Conservation (phyloP, 53 echinoderm and acorn worm species). For the Zoroaster sp. region DNA sequence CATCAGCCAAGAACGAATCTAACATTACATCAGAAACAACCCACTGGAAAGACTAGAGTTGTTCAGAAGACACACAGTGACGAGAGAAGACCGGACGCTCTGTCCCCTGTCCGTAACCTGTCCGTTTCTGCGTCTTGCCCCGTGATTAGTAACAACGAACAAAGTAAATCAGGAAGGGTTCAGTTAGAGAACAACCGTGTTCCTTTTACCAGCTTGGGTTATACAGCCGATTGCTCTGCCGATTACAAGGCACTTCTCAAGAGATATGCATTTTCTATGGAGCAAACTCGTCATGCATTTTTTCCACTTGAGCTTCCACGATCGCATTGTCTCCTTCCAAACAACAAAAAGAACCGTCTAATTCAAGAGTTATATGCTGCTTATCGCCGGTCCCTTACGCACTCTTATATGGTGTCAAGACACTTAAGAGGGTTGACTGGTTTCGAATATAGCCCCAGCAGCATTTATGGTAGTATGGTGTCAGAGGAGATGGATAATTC, state of each 20-base stretch:
- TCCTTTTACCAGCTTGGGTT: neutral
- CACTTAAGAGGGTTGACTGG: neutral
- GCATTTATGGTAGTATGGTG: neutral
- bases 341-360: neutral
- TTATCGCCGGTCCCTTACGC: neutral
- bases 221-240: neutral
- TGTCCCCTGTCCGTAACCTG: neutral
- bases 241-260: neutral
- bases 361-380: neutral
- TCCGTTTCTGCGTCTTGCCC: neutral
- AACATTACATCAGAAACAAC: neutral
- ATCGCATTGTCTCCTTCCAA: neutral
- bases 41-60: neutral
- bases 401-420: no score
- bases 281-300: neutral
- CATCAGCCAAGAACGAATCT: neutral
- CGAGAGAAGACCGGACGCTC: neutral
- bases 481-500: neutral
- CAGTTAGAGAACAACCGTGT: neutral
- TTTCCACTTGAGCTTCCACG: neutral
- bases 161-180: neutral
- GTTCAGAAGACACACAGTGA: neutral
- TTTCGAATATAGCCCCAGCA: neutral
- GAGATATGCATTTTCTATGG: neutral
- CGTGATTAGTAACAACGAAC: neutral